These are phyloP conservation scores for Tetrax tetrax DNA, from an alignment of 2,113 vertebrate genomes.

Conservation along the genomic window DNA sequence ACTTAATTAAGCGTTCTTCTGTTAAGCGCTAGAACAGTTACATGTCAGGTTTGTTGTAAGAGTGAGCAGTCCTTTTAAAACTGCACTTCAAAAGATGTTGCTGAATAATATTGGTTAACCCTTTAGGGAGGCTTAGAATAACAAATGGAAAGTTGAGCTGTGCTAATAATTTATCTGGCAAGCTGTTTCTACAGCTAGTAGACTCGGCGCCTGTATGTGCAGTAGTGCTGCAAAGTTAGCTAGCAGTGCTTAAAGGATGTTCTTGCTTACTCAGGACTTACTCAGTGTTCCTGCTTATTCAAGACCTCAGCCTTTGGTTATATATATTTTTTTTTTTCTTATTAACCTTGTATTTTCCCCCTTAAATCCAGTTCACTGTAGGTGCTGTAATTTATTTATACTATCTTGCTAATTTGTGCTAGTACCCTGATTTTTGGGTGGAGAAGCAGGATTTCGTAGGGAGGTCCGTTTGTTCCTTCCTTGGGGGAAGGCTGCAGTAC, in stretches of 20 bases:
- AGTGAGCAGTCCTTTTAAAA: not conserved
- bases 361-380: not conserved
- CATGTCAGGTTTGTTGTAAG: not conserved
- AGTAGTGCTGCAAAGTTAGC: not conserved
- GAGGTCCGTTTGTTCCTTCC: not conserved
- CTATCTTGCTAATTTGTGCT: not conserved
- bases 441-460: not conserved
- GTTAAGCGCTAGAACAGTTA: not conserved
- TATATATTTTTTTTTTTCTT: not conserved
- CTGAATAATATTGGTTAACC: conserved; percentile 33
- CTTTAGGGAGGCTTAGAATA: not conserved
- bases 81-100: conserved; percentile 6
- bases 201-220: not conserved
- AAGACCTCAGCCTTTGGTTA: not conserved
- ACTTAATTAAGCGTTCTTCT: conserved; percentile 27
- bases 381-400: not conserved
- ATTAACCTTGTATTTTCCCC: not conserved
- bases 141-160: not conserved
- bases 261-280: not conserved
- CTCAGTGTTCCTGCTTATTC: not conserved
- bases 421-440: not conserved
- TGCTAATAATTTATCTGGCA: not conserved
- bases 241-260: not conserved
- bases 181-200: not conserved
- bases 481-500: not conserved